Evolutionary conservation across 2,888 invertebrate species (phyloP).

Genomic region (Xanthorhoe spadicearia): DNA sequence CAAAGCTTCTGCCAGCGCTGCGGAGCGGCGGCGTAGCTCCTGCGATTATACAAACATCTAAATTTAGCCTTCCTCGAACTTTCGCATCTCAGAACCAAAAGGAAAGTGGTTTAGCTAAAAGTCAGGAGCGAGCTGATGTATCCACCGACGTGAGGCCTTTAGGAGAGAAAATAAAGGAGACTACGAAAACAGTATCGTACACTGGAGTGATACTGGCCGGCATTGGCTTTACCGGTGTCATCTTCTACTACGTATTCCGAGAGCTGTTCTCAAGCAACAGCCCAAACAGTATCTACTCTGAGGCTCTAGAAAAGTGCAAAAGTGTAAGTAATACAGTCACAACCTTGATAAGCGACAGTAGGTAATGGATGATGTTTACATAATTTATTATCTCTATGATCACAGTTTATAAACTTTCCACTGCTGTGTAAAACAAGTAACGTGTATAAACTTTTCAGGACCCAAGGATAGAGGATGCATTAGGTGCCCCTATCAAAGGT

Average conservation of each 20-base stretch:
- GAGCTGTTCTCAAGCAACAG: conserved; percentile 96
- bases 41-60: conserved; percentile 53
- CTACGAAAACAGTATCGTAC: conserved; percentile 95
- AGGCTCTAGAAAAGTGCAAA: conserved; percentile 90
- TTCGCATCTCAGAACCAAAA: conserved; percentile 66
- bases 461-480: conserved; percentile 90
- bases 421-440: not conserved
- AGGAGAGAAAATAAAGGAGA: conserved; percentile 93
- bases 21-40: conserved; percentile 59
- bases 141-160: conserved; percentile 87
- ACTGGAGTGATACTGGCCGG: conserved; percentile 92
- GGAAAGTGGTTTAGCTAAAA: conserved; percentile 66
- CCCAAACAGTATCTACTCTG: conserved; percentile 92
- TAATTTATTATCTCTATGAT: conserved; percentile 18
- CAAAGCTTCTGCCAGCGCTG: conserved; percentile 67
- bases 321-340: conserved; percentile 74
- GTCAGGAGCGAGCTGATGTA: conserved; percentile 71
- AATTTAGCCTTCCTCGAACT: conserved; percentile 54
- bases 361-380: conserved; percentile 39
- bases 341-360: conserved; percentile 25
- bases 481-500: conserved; percentile 95
- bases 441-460: conserved; percentile 72
- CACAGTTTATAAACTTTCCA: conserved; percentile 9
- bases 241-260: conserved; percentile 93
- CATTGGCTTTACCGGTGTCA: conserved; percentile 91